Evolutionary conservation across 1,140 invertebrate genomes (phyloP), one percentile per base, ranked within the genome.

Genomic region (Drosophila sulfurigaster): DNA sequence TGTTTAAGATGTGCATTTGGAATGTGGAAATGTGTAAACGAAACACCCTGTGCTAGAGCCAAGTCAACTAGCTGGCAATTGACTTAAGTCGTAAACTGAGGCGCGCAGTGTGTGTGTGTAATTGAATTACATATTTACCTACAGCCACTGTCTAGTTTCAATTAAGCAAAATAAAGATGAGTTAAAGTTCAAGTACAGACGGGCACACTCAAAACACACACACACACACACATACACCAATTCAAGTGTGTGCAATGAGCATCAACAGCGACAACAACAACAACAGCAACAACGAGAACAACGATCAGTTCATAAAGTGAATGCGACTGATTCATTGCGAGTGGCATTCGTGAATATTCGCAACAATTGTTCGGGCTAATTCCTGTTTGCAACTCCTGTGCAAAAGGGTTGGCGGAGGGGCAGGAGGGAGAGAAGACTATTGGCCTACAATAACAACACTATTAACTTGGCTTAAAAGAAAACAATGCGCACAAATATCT

Each of bases 121-220:
- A 88, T 89, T 88, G 85, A 89, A 82, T 88, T 88, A 75, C 73
- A 64, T 75, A 88, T 75, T 72, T 89, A 83, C 81, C 80, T 82
- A 82, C 82, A 64, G 71, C 59, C 48, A 35, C 69, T 78, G 77
- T 32, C 80, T 87, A 87, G 85, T 88, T 83, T 88, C 85, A 87
- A 89, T 89, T 89, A 89, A 80, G 83, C 20, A 69, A 83, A 88
- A 88, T 80, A 82, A 87, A 88, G 85, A 83, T 75, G 66, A 78
- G 83, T 66, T 81, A 89, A 83, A 88, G 83, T 88, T 87, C 83
- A 87, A 87, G 83, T 81, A 65, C 82, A 66, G 20, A 20, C 56
- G 28, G 20, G 11, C 28, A 59, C 32, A 45, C 41, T 65, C 58
- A 25, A 66, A 30, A 38, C 25, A 59, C 20, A 59, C 38, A 58